A percentile compares a stretch with the other conserved stretches of the same genome.
phyloP scores from a whole-genome alignment of 2,888 invertebrate species.

The Dryomyza anilis region DNA sequence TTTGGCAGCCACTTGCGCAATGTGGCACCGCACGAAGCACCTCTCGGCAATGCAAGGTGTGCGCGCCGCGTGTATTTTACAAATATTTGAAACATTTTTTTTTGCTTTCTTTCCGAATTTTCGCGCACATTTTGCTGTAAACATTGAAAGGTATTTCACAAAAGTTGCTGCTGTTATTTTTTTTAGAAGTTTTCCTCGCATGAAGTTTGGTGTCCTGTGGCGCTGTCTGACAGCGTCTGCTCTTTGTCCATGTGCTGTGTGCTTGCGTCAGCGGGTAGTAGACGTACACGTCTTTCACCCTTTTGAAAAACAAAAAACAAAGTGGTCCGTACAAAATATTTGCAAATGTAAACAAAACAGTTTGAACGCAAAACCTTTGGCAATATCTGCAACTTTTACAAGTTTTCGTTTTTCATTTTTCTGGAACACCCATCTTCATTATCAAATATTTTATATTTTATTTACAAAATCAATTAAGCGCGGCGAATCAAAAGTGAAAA shows the following conservation, averaged over 20 bases:
- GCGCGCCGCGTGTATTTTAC: neutral
- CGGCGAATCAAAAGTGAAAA: too few species aligned
- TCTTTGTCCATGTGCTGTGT: neutral
- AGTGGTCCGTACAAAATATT: too few species aligned
- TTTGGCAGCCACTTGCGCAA: conserved; percentile 7
- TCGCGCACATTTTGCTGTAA: too few species aligned
- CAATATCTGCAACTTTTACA: too few species aligned
- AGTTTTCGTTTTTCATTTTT: too few species aligned
- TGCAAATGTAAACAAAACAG: too few species aligned
- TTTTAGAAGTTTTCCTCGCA: too few species aligned
- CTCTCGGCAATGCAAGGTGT: conserved; percentile 2
- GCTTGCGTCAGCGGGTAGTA: neutral
- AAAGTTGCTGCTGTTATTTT: too few species aligned
- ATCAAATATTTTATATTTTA: neutral
- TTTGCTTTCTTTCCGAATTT: too few species aligned
- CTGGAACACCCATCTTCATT: neutral
- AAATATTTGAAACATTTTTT: neutral
- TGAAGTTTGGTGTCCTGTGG: conserved; percentile 24
- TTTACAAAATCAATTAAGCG: too few species aligned
- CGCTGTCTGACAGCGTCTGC: conserved; percentile 4
- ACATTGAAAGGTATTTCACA: too few species aligned
- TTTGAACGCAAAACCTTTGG: too few species aligned
- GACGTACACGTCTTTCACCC: neutral
- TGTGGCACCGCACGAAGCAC: conserved; percentile 1
- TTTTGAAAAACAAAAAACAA: neutral